A percentile compares a stretch with the other conserved stretches of the same genome.
Conservation (phyloP, 2,113 vertebrate species). For the Solenodon paradoxus region DNA sequence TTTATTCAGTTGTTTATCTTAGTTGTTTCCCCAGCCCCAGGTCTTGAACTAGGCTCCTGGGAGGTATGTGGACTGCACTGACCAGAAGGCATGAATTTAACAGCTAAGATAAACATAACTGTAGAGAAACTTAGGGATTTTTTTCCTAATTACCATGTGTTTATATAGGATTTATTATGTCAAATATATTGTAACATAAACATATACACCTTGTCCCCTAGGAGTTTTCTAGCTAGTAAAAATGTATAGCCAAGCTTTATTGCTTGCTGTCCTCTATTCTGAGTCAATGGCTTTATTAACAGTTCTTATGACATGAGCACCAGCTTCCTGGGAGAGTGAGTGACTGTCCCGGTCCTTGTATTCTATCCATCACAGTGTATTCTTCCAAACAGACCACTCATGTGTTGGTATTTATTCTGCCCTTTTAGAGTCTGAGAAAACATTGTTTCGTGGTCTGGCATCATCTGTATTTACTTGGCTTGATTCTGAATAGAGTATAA, state of each 20-base stretch:
- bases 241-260: not conserved
- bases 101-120: too few species aligned
- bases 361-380: not conserved
- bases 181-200: not conserved
- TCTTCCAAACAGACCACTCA: constrained; percentile 36
- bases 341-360: not conserved
- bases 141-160: not conserved
- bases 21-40: too few species aligned
- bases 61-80: too few species aligned
- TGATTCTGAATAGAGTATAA: constrained; percentile 21
- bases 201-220: not conserved
- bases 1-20: too few species aligned
- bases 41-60: too few species aligned
- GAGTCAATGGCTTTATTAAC: not conserved
- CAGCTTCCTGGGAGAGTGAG: not conserved
- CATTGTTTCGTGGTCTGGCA: constrained; percentile 11
- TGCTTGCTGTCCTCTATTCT: not conserved
- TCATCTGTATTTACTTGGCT: constrained; percentile 28
- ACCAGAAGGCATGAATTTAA: too few species aligned
- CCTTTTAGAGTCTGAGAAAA: not conserved
- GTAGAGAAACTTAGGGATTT: not conserved
- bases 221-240: not conserved
- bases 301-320: not conserved
- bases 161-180: not conserved
- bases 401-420: not conserved